Conservation (phyloP, 2,797 vertebrate genomes). For the Tamandua tetradactyla region DNA sequence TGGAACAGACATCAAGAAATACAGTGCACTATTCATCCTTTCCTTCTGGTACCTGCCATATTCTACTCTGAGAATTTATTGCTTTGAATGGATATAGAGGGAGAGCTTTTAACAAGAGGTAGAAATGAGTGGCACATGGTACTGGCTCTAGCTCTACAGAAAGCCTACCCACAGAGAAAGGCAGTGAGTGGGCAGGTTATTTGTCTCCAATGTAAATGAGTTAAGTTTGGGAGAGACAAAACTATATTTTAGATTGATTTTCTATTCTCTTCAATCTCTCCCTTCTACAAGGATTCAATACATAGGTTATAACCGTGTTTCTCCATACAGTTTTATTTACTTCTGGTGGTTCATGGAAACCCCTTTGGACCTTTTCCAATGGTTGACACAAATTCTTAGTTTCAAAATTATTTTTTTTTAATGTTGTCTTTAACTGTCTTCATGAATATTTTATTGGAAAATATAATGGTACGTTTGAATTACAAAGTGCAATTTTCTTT, state of each 20-base stretch:
- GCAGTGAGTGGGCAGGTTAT: not conserved
- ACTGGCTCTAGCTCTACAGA: not conserved
- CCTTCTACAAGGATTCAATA: not conserved
- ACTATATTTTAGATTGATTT: conserved; percentile 15
- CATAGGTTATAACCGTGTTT: not conserved
- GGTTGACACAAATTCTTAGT: not conserved
- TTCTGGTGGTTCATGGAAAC: not conserved
- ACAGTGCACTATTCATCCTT: not conserved
- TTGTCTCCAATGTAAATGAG: conserved; percentile 7
- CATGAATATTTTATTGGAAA: conserved; percentile 24
- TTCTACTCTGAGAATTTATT: not conserved
- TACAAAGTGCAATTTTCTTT: conserved; percentile 44
- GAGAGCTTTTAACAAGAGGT: not conserved
- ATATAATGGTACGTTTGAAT: conserved; percentile 41
- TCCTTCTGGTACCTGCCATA: not conserved
- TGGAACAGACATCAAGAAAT: not conserved
- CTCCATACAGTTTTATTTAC: not conserved
- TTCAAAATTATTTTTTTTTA: conserved; percentile 48
- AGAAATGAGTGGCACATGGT: fast-evolving
- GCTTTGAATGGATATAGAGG: not conserved
- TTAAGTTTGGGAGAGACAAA: not conserved
- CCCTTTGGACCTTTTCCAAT: not conserved
- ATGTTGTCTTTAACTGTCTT: not conserved
- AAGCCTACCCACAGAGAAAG: not conserved
- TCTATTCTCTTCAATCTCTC: not conserved